Percentiles rank a stretch among this genome's conserved stretches.
Conservation (phyloP, 2,888 invertebrate species). For the Phengaris arion region DNA sequence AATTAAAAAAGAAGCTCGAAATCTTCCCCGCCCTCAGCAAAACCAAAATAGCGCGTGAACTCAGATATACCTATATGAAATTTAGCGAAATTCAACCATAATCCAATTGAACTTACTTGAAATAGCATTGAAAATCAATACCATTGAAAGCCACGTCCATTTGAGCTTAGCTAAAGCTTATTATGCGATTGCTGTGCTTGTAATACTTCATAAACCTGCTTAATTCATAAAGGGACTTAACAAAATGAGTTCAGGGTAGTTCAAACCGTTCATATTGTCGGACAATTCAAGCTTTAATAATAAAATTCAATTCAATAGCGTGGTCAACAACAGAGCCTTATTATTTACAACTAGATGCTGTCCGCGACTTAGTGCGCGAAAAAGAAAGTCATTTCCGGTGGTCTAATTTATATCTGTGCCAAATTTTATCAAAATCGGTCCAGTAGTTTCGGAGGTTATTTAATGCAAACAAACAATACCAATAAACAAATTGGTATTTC, state of each 20-base stretch:
- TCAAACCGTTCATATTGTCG: constrained; percentile 2
- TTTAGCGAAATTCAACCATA: neutral
- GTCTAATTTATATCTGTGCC: no score
- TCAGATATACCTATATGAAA: neutral
- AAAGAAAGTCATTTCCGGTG: no score
- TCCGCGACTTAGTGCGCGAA: no score
- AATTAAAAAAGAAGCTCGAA: neutral
- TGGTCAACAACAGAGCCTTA: no score
- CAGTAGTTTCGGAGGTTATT: no score
- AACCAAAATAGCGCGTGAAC: neutral
- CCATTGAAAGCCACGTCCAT: constrained; percentile 21
- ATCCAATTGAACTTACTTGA: constrained; percentile 20
- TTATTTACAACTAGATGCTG: no score
- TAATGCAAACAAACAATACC: no score
- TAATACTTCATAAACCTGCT: constrained; percentile 24
- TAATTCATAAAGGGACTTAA: constrained; percentile 34
- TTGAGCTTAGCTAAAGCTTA: constrained; percentile 25
- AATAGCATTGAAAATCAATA: constrained; percentile 26
- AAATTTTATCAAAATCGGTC: no score
- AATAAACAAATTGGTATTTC: no score
- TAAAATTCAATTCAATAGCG: neutral
- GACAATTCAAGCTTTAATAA: neutral
- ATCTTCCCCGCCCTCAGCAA: neutral
- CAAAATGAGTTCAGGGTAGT: constrained; percentile 7
- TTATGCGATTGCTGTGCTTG: constrained; percentile 18